Evolutionary conservation across 2,113 vertebrate genomes (phyloP).

Genomic region (Hemiscyllium ocellatum): DNA sequence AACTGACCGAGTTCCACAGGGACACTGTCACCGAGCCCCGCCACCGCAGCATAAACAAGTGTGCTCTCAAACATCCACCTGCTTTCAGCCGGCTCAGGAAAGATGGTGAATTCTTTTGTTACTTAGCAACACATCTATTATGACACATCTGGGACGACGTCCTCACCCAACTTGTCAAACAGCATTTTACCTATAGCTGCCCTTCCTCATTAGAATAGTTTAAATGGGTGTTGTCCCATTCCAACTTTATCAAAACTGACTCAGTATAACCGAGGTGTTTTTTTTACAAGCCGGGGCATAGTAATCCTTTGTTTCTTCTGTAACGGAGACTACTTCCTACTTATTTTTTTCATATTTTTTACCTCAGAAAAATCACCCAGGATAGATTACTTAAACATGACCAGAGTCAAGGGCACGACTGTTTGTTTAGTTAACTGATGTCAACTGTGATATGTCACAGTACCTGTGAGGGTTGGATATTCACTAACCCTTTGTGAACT

Average conservation of each 20-base stretch:
- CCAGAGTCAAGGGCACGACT: background rate
- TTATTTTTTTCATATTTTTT: background rate
- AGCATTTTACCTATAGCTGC: conserved; percentile 53
- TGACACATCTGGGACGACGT: conserved; percentile 37
- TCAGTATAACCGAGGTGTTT: background rate
- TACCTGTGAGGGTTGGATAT: too few species aligned
- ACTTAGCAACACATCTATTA: conserved; percentile 33
- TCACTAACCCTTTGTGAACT: background rate
- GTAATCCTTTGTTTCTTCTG: background rate
- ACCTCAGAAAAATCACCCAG: background rate
- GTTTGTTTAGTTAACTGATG: background rate
- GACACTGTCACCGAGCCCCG: background rate
- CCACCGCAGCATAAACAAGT: conserved; percentile 25
- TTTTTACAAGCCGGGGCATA: background rate
- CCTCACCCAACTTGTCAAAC: conserved; percentile 59
- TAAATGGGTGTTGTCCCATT: conserved; percentile 16
- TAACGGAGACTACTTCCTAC: background rate
- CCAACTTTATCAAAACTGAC: background rate
- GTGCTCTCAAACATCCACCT: conserved; percentile 44
- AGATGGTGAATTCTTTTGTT: conserved; percentile 39
- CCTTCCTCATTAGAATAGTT: conserved; percentile 11
- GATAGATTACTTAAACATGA: background rate
- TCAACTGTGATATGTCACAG: too few species aligned
- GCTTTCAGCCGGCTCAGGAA: conserved; percentile 34
- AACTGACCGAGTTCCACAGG: background rate